Base-by-base conservation (phyloP, 2,113 vertebrate species). In the Acrocephalus arundinaceus region DNA sequence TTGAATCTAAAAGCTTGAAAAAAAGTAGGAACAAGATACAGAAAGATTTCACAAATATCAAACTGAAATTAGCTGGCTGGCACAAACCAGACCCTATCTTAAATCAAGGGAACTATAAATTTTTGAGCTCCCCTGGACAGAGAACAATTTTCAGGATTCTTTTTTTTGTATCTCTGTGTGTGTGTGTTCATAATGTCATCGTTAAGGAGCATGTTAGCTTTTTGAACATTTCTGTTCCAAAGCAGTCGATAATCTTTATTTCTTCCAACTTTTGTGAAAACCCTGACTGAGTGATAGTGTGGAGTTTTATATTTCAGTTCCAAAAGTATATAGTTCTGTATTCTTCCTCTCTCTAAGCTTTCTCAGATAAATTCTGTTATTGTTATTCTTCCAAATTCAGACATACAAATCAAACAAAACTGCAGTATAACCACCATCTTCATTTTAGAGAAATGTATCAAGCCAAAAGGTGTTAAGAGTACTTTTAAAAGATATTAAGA, bases 171-270 rank as follows among this genome's bases (percentile, higher is more conserved):
- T 31, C 10, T 8, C 5, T 21, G 14, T 37, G 27, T 73, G 8
- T 33, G 3, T 10, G 39, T 61, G 13, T 28, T 37, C 1, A 0
- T 20, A 39, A 68, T 51, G 30, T 49, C 1, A 61, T 62, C 17
- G 4, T 72, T 85, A 88, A 85, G 45, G 13, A 67, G 2, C 10
- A 52, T 35, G 21, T 43, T 35, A 48, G 12, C 49, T 91, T 83
- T 67, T 39, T 70, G 35, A 91, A 77, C 7, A n/a, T 84, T 84
- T 63, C 27, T 91, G 30, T 83, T 88, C 63, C 59, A 74, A 58
- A 22, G 58, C 14, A 84, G 49, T 8, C 2, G 8, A 45, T 46
- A 49, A 58, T 62, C 31, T 74, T 87, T 31, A 54, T 78, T 87
- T 30, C 15, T 43, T 77, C 28, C 28, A 43, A 46, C 20, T 78